A percentile compares a stretch with the other conserved stretches of the same genome.
These are phyloP conservation scores for Daphoenositta chrysoptera DNA, from an alignment of 2,113 vertebrate species.

Conservation along the genomic window DNA sequence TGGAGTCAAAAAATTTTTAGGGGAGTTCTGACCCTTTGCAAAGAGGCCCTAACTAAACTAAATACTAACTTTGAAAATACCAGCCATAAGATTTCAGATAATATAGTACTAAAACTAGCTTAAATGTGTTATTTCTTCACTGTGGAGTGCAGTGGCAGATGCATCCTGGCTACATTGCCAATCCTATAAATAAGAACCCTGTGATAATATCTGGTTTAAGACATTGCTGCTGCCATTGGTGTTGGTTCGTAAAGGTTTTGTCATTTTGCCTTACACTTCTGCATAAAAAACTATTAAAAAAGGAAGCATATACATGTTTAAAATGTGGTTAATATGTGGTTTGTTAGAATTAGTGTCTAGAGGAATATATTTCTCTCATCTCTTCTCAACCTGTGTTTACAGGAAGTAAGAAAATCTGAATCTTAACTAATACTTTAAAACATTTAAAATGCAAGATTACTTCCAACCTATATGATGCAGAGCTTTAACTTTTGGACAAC, in stretches of 20 bases:
- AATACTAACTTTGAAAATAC: not conserved
- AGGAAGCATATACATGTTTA: not conserved
- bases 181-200: not conserved
- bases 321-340: not conserved
- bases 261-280: not conserved
- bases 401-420: not conserved
- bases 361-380: not conserved
- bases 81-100: not conserved
- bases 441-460: not conserved
- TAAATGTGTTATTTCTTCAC: not conserved
- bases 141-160: not conserved
- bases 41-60: not conserved
- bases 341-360: not conserved
- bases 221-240: not conserved
- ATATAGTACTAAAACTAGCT: not conserved
- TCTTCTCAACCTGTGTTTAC: not conserved
- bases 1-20: not conserved
- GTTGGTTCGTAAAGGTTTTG: not conserved
- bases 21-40: not conserved
- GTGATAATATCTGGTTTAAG: not conserved
- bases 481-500: not conserved
- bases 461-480: not conserved
- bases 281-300: not conserved
- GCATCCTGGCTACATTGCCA: not conserved
- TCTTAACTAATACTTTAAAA: not conserved